Percentiles rank a stretch among this genome's conserved stretches.
These are phyloP conservation scores for Ursus arctos DNA, from an alignment of 2,113 vertebrate genomes.

Conservation along the genomic window DNA sequence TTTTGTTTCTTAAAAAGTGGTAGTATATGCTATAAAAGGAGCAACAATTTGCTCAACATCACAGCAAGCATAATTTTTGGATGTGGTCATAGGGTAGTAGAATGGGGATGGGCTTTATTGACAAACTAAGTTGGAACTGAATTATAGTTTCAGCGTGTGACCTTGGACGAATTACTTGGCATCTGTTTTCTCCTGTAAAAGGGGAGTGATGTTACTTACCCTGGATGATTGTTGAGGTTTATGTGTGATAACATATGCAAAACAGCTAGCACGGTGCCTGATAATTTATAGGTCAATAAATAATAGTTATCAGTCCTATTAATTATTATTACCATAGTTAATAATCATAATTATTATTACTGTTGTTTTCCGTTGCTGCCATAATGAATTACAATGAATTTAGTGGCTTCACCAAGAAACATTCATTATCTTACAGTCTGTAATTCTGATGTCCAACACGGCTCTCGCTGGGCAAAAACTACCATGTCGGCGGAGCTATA, in stretches of 20 bases:
- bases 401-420: slow-evolving; percentile 40
- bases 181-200: not conserved
- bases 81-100: not conserved
- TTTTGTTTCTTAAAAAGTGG: slow-evolving; percentile 15
- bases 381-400: slow-evolving; percentile 26
- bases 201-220: not conserved
- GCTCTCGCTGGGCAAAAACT: not conserved
- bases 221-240: not conserved
- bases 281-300: slow-evolving; percentile 48
- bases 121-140: not conserved
- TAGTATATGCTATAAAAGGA: not conserved
- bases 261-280: not conserved
- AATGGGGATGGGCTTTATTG: not conserved
- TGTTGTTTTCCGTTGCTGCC: slow-evolving; percentile 17
- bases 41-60: not conserved
- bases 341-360: slow-evolving; percentile 1
- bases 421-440: slow-evolving; percentile 8
- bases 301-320: slow-evolving; percentile 45
- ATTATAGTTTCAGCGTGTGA: not conserved
- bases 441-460: not conserved
- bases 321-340: slow-evolving; percentile 15
- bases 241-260: not conserved
- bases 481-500: not conserved
- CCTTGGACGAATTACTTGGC: slow-evolving; percentile 1
- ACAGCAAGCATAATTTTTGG: not conserved